A percentile compares a stretch with the other conserved stretches of the same genome.
Evolutionary conservation across 2,113 vertebrate species (phyloP).

Genomic region (Saguinus imperator): DNA sequence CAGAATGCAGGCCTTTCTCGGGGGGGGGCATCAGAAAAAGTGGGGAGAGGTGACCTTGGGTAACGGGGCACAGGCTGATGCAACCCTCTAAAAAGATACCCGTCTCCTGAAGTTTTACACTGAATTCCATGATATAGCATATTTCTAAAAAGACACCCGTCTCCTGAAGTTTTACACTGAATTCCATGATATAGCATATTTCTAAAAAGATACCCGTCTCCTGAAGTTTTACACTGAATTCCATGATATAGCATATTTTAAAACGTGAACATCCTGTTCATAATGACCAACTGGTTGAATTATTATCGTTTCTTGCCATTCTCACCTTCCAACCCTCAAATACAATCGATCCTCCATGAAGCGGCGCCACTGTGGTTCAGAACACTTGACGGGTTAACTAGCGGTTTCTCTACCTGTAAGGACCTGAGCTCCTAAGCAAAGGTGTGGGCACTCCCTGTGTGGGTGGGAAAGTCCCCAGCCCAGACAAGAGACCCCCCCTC

Average conservation of each 20-base stretch:
- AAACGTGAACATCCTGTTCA: neutral
- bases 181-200: too few relatives aligned
- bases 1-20: neutral
- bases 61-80: neutral
- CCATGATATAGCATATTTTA: neutral
- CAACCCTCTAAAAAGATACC: neutral
- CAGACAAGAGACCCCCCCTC: neutral
- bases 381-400: rapidly evolving
- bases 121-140: neutral
- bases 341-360: neutral
- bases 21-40: too few relatives aligned
- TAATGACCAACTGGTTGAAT: neutral
- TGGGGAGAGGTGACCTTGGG: neutral
- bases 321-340: neutral
- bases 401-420: neutral
- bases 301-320: too few relatives aligned
- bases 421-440: neutral
- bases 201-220: too few relatives aligned
- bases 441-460: neutral
- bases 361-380: rapidly evolving
- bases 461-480: neutral
- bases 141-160: too few relatives aligned
- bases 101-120: neutral
- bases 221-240: too few relatives aligned
- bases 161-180: too few relatives aligned